phyloP scores from a whole-genome alignment of 2,113 vertebrate genomes.

The Ctenodactylus gundi region DNA sequence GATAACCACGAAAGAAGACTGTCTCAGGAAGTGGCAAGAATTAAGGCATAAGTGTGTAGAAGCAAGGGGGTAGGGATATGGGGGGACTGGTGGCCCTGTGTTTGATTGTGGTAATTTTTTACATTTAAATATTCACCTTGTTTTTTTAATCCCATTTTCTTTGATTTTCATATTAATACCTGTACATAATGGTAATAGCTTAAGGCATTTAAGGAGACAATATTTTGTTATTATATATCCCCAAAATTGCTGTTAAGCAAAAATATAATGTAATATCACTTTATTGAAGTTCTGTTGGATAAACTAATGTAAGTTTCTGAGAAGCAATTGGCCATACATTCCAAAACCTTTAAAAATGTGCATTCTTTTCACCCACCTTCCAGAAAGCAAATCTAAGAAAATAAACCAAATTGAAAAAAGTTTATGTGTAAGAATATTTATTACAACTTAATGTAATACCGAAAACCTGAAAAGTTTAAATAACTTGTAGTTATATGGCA shows the following conservation, averaged over 20 bases:
- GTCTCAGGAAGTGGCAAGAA: background rate
- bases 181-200: background rate
- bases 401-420: background rate
- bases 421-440: background rate
- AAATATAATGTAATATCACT: background rate
- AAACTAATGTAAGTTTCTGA: background rate
- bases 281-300: background rate
- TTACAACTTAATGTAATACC: background rate
- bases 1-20: background rate
- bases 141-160: background rate
- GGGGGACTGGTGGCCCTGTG: background rate
- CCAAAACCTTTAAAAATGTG: slow-evolving; percentile 1
- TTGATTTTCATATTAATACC: background rate
- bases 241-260: background rate
- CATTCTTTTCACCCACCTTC: background rate
- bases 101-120: background rate
- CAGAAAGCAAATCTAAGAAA: slow-evolving; percentile 19
- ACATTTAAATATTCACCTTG: background rate
- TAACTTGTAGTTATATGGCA: background rate
- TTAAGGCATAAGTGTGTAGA: background rate
- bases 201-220: slow-evolving; percentile 10
- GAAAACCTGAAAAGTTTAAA: slow-evolving; percentile 23
- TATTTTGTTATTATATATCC: background rate
- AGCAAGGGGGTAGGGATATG: background rate
- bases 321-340: background rate